Evolutionary conservation across 2,113 vertebrate species (phyloP).

Genomic region (Oreochromis niloticus): DNA sequence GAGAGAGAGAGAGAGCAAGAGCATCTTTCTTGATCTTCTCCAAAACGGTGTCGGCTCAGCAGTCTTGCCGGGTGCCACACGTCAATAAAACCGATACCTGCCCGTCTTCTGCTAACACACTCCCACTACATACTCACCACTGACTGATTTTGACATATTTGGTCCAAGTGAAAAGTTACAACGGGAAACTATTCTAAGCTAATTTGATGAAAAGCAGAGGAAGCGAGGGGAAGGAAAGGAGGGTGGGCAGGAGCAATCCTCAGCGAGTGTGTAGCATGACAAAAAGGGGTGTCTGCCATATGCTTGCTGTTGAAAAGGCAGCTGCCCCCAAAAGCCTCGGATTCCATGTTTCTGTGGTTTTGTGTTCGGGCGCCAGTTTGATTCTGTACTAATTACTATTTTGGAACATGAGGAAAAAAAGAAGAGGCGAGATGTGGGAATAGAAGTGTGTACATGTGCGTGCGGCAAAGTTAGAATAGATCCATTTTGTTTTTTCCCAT

Average conservation of each 20-base stretch:
- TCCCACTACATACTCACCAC: neutral
- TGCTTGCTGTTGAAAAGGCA: constrained; percentile 36
- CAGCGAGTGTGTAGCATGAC: constrained; percentile 13
- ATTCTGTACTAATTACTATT: constrained; percentile 46
- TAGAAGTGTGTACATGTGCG: neutral
- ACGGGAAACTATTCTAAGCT: neutral
- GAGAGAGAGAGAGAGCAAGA: neutral
- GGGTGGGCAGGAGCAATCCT: neutral
- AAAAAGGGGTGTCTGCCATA: constrained; percentile 36
- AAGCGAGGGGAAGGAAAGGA: neutral
- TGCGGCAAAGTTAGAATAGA: neutral
- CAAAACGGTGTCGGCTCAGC: neutral
- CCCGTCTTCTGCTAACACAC: neutral
- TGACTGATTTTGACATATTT: neutral
- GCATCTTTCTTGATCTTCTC: neutral
- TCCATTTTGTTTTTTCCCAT: neutral
- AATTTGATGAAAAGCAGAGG: constrained; percentile 9
- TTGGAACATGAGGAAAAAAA: constrained; percentile 1
- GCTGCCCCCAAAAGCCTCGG: constrained; percentile 18
- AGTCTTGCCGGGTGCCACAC: neutral
- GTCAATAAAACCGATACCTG: neutral
- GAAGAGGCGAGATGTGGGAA: neutral
- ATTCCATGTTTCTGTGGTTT: constrained; percentile 34
- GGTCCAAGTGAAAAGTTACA: neutral
- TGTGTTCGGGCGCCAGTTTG: constrained; percentile 24